phyloP scores from a whole-genome alignment of 2,888 invertebrate genomes.

The Tiphia femorata region DNA sequence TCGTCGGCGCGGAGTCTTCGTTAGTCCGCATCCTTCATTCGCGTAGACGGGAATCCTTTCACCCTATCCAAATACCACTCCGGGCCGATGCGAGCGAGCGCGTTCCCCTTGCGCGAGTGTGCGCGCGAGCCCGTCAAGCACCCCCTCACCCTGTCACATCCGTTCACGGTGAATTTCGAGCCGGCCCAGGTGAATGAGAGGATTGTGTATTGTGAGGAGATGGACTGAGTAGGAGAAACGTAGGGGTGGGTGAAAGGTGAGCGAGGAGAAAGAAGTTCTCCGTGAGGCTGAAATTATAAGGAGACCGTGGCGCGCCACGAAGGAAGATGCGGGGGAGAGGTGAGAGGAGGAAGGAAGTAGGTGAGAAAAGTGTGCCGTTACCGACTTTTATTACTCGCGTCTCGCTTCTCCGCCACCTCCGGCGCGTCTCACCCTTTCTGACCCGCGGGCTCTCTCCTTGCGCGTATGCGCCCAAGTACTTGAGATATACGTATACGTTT shows the following conservation, averaged over 20 bases:
- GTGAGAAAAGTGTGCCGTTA: slow-evolving; percentile 30
- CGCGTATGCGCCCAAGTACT: too few species aligned
- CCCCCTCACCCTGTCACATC: neutral
- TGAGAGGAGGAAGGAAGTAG: slow-evolving; percentile 19
- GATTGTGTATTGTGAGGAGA: slow-evolving; percentile 10
- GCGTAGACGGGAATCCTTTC: neutral
- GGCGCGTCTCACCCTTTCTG: too few species aligned
- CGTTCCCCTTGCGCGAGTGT: too few species aligned
- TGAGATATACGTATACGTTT: too few species aligned
- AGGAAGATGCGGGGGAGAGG: neutral
- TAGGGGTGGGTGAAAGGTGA: neutral
- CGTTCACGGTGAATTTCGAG: slow-evolving; percentile 3
- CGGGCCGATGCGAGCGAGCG: too few species aligned
- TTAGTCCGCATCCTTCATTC: neutral
- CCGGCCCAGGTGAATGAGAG: neutral
- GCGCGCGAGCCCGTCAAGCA: too few species aligned
- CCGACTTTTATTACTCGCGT: slow-evolving; percentile 33
- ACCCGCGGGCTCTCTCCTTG: too few species aligned
- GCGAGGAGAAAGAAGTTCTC: slow-evolving; percentile 4
- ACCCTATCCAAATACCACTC: neutral
- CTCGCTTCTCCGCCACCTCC: too few species aligned
- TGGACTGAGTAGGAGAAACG: neutral
- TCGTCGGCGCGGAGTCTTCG: neutral
- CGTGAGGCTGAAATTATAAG: slow-evolving; percentile 1
- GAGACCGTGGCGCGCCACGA: slow-evolving; percentile 2